These are phyloP conservation scores for Sebastes miniatus DNA, from an alignment of 2,797 vertebrate genomes.

Conservation along the genomic window DNA sequence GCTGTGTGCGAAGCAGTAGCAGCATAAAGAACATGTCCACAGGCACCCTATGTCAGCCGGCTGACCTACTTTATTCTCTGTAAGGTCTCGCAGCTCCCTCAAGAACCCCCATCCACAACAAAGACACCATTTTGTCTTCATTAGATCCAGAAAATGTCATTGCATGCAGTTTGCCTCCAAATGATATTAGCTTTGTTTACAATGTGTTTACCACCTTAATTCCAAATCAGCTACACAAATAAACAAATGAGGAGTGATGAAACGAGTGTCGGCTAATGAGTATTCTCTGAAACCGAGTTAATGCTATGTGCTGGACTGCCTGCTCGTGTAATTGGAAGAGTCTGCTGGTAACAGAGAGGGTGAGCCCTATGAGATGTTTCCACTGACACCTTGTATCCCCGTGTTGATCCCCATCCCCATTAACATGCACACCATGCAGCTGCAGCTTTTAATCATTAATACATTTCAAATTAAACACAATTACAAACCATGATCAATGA, in stretches of 20 bases:
- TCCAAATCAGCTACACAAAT: constrained; percentile 64
- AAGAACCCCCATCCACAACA: constrained; percentile 72
- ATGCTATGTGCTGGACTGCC: constrained; percentile 30
- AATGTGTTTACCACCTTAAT: constrained; percentile 60
- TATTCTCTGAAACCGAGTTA: constrained; percentile 16
- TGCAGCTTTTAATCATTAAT: constrained; percentile 81
- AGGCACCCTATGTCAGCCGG: constrained; percentile 72
- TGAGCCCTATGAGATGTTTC: constrained; percentile 58
- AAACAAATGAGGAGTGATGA: constrained; percentile 59
- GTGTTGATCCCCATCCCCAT: constrained; percentile 56
- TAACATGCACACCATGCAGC: constrained; percentile 72
- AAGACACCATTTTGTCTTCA: constrained; percentile 82
- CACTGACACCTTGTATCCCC: constrained; percentile 49
- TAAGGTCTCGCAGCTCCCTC: constrained; percentile 74
- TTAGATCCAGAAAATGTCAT: constrained; percentile 75
- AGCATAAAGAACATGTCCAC: constrained; percentile 72
- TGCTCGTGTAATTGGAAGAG: constrained; percentile 47
- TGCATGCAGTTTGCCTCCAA: constrained; percentile 57
- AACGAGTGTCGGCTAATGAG: constrained; percentile 49
- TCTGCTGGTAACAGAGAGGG: constrained; percentile 38
- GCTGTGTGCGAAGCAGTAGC: constrained; percentile 62
- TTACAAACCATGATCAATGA: constrained; percentile 85
- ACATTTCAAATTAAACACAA: constrained; percentile 82
- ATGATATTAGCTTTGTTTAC: constrained; percentile 73
- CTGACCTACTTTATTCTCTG: constrained; percentile 82